Base-by-base conservation (phyloP, 2,888 invertebrate genomes). In the Tiphia femorata region DNA sequence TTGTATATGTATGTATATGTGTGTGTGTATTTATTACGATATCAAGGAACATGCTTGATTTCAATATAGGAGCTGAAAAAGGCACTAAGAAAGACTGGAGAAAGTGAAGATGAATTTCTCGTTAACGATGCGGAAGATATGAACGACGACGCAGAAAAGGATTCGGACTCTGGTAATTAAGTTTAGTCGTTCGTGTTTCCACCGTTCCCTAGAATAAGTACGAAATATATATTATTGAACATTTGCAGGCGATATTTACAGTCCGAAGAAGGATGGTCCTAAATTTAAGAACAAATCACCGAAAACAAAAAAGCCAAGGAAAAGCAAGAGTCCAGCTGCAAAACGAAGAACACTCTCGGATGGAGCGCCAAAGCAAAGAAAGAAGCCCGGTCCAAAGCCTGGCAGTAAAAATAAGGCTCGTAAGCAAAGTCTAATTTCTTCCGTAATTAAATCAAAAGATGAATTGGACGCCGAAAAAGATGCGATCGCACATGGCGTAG, bases 31-130 rank as follows among this genome's bases (percentile, higher is more conserved):
- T 37, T 44, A 41, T 35, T 27, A 44, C 8, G 30, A 35, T 25
- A 27, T 41, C 21, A 21, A 23, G 8, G 6, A 23, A 23, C 1
- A 12, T 19, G 4, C 1, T 38, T 12, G 8, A 14, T 42, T 8
- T 16, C 21, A 8, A 47, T 47, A 20, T 50, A 85, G 84, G 86
- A 86, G 62, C 69, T 75, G 73, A 85, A 79, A 58, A 84, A 84
- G 61, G 84, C 83, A 30, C 69, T 83, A 35, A 78, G 82, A 49
- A 85, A 84, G 33, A 85, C 86, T 7, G 84, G 83, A 43, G 86
- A 86, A 57, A 86, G 84, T 72, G 86, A 84, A 73, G 87, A 83
- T 58, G 86, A 87, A 67, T 86, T 86, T 78, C 84, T 82, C 49
- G 85, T 83, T 57, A 86, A 84, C 78, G 87, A 78, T 72, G 86